Base-by-base conservation (phyloP, 92 coral and sea anemone species). In the Actinernus sp. region DNA sequence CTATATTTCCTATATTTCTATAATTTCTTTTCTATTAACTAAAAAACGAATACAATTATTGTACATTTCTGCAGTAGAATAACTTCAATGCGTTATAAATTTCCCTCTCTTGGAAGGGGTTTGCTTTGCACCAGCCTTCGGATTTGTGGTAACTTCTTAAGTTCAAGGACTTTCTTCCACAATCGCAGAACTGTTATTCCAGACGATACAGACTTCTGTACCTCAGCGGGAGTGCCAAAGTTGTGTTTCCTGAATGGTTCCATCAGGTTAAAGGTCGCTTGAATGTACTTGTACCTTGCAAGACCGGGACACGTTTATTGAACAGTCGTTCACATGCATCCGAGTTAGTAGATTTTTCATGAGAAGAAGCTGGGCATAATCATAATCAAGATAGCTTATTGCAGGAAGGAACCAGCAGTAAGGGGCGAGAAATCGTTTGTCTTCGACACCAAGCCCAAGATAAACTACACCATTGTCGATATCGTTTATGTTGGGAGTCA, bases 101-200 rank as follows among this genome's bases (percentile, higher is more conserved):
- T 34, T 34, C 14, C 41, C 41, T 34, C 41, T 34, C 14, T 14
- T 34, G 6, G 6, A 6, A 6, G 6, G 6, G 6, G 14, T 45
- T 24, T 41, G 26, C 33, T 61, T 63, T 28, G 73, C 73, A 0
- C 73, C 49, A 64, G 67, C 63, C 32, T 63, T 28, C 21, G 74
- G 64, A 23, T 64, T 49, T 12, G 66, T 14, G 7, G 57, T 14
- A 64, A 49, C 27, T 64, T 75, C 47, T 64, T 58, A 12, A 75
- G 65, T 30, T 64, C 66, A 2, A 65, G 27, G 20, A 40, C 58
- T 36, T 55, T 63, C 38, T 31, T 75, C 74, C 74, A 75, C 31
- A 75, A 49, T 25, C 73, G 57, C 41, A 74, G 54, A 2, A 63
- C 30, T 26, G 74, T 74, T 17, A 74, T 74, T 26, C 65, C 82